A percentile compares a stretch with the other conserved stretches of the same genome.
phyloP scores from a whole-genome alignment of 2,888 invertebrate genomes.

The Agrotis exclamationis region DNA sequence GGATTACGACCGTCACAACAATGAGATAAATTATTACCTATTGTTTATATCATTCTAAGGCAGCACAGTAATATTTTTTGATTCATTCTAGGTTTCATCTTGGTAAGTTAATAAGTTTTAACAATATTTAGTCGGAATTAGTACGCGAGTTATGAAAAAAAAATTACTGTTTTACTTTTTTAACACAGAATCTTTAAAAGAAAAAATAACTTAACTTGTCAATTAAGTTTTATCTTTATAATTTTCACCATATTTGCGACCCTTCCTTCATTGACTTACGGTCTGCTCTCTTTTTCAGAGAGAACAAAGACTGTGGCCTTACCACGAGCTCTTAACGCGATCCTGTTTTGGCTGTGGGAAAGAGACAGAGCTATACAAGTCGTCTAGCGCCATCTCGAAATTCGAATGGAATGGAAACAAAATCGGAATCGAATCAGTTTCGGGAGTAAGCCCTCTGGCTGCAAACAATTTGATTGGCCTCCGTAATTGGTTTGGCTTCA shows the following conservation, averaged over 20 bases:
- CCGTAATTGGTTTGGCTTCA: conserved; percentile 34
- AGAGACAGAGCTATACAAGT: no score
- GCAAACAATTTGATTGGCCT: conserved; percentile 36
- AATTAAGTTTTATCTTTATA: no score
- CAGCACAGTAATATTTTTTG: not conserved
- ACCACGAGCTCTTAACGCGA: no score
- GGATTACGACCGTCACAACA: no score
- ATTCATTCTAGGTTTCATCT: not conserved
- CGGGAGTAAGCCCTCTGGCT: no score
- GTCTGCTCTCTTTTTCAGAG: not conserved
- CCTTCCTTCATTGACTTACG: not conserved
- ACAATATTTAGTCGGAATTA: not conserved
- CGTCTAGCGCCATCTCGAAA: no score
- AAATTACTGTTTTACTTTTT: no score
- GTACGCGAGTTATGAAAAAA: not conserved
- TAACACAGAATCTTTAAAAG: not conserved
- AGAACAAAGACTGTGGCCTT: conserved; percentile 27
- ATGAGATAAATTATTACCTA: no score
- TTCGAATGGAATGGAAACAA: no score
- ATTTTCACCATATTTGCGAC: not conserved
- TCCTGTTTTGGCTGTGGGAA: no score
- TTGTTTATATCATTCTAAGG: not conserved
- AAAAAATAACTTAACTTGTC: not conserved
- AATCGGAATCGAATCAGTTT: no score
- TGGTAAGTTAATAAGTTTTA: no score